Percentiles rank a stretch among this genome's conserved stretches.
Evolutionary conservation across 2,888 invertebrate genomes (phyloP).

Genomic region (Acronicta alni): DNA sequence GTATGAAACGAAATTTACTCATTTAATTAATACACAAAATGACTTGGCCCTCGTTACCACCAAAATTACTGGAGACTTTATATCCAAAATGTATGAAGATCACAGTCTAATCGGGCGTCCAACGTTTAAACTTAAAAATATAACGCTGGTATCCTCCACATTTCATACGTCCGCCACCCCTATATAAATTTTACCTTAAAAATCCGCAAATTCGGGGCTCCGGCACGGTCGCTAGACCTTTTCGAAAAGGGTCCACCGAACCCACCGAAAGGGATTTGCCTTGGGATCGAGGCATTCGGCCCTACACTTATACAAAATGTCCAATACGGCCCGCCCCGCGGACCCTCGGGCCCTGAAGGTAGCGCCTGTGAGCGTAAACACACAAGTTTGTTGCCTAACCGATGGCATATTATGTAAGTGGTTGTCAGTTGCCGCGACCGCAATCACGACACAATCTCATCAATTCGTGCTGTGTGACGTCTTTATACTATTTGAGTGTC

Average conservation of each 20-base stretch:
- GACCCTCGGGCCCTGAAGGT: conserved; percentile 77
- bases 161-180: conserved; percentile 66
- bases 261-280: conserved; percentile 85
- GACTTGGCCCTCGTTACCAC: conserved; percentile 17
- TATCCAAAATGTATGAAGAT: conserved; percentile 40
- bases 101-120: conserved; percentile 39
- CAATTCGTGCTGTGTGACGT: conserved; percentile 33
- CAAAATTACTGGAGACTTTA: conserved; percentile 37
- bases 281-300: conserved; percentile 82
- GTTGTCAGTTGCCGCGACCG: conserved; percentile 44
- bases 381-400: conserved; percentile 83
- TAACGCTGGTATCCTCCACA: conserved; percentile 59
- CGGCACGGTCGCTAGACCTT: conserved; percentile 84
- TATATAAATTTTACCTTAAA: conserved; percentile 89
- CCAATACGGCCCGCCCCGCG: conserved; percentile 81
- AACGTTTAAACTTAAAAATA: conserved; percentile 58
- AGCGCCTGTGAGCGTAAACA: conserved; percentile 82
- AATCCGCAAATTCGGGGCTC: conserved; percentile 88
- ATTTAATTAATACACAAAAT: conserved; percentile 44
- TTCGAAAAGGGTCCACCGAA: conserved; percentile 81
- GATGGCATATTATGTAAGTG: conserved; percentile 71
- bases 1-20: conserved; percentile 30
- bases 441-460: conserved; percentile 46
- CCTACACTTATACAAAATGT: conserved; percentile 89
- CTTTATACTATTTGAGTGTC: conserved; percentile 45